A percentile compares a stretch with the other conserved stretches of the same genome.
Evolutionary conservation across 2,797 vertebrate species (phyloP).

Genomic region (Phaenicophaeus curvirostris): DNA sequence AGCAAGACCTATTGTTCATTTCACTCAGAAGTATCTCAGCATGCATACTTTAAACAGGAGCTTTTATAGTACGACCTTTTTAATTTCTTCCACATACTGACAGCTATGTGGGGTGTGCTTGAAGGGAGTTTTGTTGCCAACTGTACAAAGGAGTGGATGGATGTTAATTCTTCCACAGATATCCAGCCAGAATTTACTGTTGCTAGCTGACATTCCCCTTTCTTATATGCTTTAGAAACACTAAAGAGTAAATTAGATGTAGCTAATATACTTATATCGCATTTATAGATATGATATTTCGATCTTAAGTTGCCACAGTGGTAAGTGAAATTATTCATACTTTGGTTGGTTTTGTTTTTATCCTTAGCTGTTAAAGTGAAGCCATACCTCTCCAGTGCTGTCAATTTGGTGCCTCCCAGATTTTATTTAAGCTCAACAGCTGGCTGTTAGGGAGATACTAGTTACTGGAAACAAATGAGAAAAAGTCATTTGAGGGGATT

Average conservation of each 20-base stretch:
- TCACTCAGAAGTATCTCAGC: background rate
- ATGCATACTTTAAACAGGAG: background rate
- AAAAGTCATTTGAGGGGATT: background rate
- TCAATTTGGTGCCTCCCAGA: background rate
- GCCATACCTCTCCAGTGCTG: background rate
- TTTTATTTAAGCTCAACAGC: background rate
- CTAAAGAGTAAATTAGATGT: background rate
- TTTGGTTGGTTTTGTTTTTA: background rate
- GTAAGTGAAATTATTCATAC: background rate
- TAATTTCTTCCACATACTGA: background rate
- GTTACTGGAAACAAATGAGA: background rate
- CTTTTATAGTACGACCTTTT: background rate
- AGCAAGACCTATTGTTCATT: background rate
- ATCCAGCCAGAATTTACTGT: background rate
- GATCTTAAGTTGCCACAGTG: background rate
- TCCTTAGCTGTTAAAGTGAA: background rate
- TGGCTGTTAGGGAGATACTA: background rate
- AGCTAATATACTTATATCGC: background rate
- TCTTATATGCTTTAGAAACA: background rate
- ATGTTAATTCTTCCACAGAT: background rate
- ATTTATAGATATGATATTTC: background rate
- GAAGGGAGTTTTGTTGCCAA: background rate
- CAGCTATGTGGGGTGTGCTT: background rate
- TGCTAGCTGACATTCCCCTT: background rate
- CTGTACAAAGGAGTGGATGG: background rate